Percentiles rank a stretch among this genome's conserved stretches.
These are phyloP conservation scores for Heliocidaris tuberculata DNA, from an alignment of 35 echinoderm and acorn worm genomes.

Conservation along the genomic window DNA sequence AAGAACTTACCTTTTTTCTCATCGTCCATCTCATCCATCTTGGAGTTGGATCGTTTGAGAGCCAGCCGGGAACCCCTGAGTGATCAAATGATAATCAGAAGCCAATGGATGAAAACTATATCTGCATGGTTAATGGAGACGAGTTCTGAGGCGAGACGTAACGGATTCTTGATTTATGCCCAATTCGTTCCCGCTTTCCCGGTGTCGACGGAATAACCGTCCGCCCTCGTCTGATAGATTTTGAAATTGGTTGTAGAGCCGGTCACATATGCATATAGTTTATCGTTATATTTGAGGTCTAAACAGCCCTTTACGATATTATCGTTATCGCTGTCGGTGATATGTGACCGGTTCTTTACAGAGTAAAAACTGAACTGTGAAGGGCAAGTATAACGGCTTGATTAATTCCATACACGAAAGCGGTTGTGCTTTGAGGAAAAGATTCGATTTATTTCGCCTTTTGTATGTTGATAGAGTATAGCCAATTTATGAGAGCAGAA, in stretches of 20 bases:
- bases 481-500: too few species aligned
- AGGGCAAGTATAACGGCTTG: too few species aligned
- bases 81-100: slow-evolving; percentile 49
- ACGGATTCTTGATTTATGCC: slow-evolving; percentile 18
- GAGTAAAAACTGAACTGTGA: not conserved
- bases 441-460: not conserved
- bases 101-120: slow-evolving; percentile 32
- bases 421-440: not conserved
- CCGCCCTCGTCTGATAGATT: not conserved
- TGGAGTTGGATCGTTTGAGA: slow-evolving; percentile 74
- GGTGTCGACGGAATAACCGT: not conserved
- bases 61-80: slow-evolving; percentile 82
- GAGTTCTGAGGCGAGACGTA: slow-evolving; percentile 21
- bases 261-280: too few species aligned
- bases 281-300: too few species aligned
- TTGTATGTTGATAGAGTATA: too few species aligned
- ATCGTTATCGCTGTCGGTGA: too few species aligned
- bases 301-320: too few species aligned
- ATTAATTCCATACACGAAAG: not conserved
- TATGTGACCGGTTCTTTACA: not conserved
- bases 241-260: too few species aligned
- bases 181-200: not conserved
- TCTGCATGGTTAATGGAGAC: slow-evolving; percentile 44
- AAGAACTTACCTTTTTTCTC: slow-evolving; percentile 79
- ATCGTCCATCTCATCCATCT: slow-evolving; percentile 80